phyloP scores from a whole-genome alignment of 1,140 invertebrate genomes.

The Drosophila willistoni region DNA sequence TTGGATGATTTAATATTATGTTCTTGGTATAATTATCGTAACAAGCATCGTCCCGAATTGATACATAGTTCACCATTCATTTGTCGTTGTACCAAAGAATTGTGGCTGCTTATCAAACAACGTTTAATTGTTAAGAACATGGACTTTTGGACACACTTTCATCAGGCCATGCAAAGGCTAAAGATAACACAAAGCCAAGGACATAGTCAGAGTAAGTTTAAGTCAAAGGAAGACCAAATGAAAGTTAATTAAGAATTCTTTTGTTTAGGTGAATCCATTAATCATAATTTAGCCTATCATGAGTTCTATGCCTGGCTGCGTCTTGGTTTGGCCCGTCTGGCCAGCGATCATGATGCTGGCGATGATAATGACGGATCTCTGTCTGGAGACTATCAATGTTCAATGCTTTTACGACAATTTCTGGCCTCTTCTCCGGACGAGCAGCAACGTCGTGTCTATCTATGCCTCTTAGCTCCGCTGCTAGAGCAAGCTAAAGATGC shows the following conservation, averaged over 20 bases:
- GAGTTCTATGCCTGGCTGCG: conserved; percentile 68
- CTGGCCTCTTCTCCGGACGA: conserved; percentile 66
- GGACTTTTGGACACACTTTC: conserved; percentile 67
- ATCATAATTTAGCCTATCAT: conserved; percentile 27
- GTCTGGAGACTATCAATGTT: conserved; percentile 30
- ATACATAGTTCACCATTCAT: conserved; percentile 65
- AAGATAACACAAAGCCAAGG: conserved; percentile 29
- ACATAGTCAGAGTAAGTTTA: not conserved
- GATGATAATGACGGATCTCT: not conserved
- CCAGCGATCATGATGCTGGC: not conserved
- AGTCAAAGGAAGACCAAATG: not conserved
- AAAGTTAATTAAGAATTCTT: not conserved
- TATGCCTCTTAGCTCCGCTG: conserved; percentile 63
- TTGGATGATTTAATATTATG: conserved; percentile 66
- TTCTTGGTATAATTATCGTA: conserved; percentile 51
- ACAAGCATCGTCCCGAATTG: conserved; percentile 61
- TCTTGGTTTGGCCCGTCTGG: conserved; percentile 43
- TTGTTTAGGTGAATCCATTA: conserved; percentile 20
- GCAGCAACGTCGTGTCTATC: conserved; percentile 68
- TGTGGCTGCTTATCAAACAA: conserved; percentile 62
- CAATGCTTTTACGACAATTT: conserved; percentile 54
- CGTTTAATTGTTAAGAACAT: conserved; percentile 26
- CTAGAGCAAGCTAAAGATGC: conserved; percentile 53
- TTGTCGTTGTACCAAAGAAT: conserved; percentile 75
- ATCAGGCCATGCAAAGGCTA: conserved; percentile 60